A percentile compares a stretch with the other conserved stretches of the same genome.
Evolutionary conservation across 2,888 invertebrate genomes (phyloP).

Genomic region (Sesia bembeciformis): DNA sequence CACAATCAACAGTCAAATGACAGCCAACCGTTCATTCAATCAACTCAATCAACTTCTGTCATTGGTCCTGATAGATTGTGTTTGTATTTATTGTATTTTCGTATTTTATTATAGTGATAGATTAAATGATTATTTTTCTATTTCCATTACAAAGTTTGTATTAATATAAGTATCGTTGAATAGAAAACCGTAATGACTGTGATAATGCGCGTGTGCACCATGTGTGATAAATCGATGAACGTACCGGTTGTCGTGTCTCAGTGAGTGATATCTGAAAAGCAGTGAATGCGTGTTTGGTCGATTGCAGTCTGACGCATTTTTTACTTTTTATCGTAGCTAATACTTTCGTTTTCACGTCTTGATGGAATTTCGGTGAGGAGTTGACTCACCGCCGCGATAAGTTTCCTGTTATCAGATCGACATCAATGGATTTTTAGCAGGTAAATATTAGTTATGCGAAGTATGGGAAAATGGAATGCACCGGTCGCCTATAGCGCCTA

Average conservation of each 20-base stretch:
- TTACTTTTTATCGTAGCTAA: conserved; percentile 5
- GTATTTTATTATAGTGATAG: neutral
- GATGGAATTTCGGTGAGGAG: conserved; percentile 4
- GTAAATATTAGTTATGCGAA: conserved; percentile 20
- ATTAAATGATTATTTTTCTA: neutral
- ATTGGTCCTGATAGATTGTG: neutral
- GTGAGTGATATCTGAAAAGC: conserved; percentile 25
- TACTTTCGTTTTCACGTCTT: conserved; percentile 9
- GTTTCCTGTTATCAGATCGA: conserved; percentile 3
- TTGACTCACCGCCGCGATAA: neutral
- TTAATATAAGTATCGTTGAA: neutral
- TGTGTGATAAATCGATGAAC: neutral
- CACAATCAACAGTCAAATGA: no score
- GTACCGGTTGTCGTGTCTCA: neutral
- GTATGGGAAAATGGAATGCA: no score
- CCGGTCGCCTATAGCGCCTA: no score
- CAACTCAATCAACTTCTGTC: neutral
- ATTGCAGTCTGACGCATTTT: conserved; percentile 7
- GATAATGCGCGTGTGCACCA: neutral
- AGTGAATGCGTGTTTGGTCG: conserved; percentile 15
- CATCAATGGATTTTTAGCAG: conserved; percentile 51
- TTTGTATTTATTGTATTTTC: neutral
- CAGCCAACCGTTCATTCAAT: no score
- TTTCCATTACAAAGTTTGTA: neutral
- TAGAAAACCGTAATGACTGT: neutral